Evolutionary conservation across 1,140 invertebrate genomes (phyloP), one percentile per base, ranked within the genome.

Genomic region (Halesus radiatus): DNA sequence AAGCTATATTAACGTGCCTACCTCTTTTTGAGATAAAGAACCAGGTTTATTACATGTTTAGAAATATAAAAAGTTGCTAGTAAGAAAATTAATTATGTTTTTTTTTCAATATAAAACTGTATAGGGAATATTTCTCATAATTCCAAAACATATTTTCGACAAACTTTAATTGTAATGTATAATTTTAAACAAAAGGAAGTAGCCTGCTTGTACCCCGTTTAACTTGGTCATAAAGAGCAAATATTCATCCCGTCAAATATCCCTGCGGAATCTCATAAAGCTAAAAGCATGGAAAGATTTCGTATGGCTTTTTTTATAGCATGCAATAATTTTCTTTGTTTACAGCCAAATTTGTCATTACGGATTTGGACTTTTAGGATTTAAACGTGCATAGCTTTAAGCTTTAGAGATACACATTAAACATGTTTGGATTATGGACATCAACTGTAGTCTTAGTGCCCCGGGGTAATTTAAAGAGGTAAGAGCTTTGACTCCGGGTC

Each of bases 261-360:
- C 26, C 50, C 26, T 16, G 73, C 18, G n/a, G 52, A 62, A 60
- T 22, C 73, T 50, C 64, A 64, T 81, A 81, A 81, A 81, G 26
- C 75, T 81, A 81, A 78, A 73, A 78, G 75, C 60, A 78, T 32
- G 76, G 80, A 81, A 80, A 78, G 75, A 81, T 81, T 68, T 74
- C 68, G 23, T 37, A 76, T 62, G 10, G 20, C 37, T 68, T 79
- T 78, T 37, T 81, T 81, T 81, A 81, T 76, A 79, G 54, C 80
- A 37, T 16, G 29, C 76, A 54, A 79, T 81, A 81, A 81, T 79
- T 79, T 73, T 56, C 72, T 74, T 79, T 79, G 80, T 81, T 81
- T 81, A 76, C 77, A 52, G 58, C 75, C 53, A 78, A 78, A 81
- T 78, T 78, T 78, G 68, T 78, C 75, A 76, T 76, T 76, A 76